Evolutionary conservation across 2,888 invertebrate genomes (phyloP).

Genomic region (Pollenia angustigena): DNA sequence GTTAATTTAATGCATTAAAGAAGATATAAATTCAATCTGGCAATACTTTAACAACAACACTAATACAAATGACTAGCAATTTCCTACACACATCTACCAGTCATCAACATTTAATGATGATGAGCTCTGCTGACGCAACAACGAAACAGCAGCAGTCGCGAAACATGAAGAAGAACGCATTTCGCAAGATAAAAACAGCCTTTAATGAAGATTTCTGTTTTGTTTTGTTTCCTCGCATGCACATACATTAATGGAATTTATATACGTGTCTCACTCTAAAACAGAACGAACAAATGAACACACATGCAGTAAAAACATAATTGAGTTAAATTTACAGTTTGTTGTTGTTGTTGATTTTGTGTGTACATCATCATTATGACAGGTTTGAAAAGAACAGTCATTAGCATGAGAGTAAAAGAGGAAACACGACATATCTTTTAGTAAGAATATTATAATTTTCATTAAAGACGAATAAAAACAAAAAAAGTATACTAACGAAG

Average conservation of each 20-base stretch:
- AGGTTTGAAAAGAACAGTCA: conserved; percentile 68
- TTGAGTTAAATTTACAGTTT: conserved; percentile 38
- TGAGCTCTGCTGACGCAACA: conserved; percentile 69
- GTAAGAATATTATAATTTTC: conserved; percentile 56
- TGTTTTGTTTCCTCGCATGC: conserved; percentile 35
- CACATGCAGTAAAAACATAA: conserved; percentile 26
- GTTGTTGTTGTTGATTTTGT: conserved; percentile 47
- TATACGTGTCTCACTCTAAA: conserved; percentile 55
- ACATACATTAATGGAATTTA: not conserved
- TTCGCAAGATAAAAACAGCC: conserved; percentile 47
- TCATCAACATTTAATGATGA: conserved; percentile 75
- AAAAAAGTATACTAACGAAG: conserved; percentile 59
- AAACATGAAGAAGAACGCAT: conserved; percentile 16
- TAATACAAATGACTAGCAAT: conserved; percentile 69
- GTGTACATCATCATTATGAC: conserved; percentile 67
- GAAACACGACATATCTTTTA: conserved; percentile 21
- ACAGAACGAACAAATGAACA: not conserved
- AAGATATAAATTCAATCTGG: conserved; percentile 45
- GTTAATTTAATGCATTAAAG: no score
- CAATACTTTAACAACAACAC: conserved; percentile 47
- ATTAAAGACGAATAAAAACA: conserved; percentile 34
- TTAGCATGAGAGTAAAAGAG: conserved; percentile 72
- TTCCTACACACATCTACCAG: conserved; percentile 66
- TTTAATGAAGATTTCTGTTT: conserved; percentile 67
- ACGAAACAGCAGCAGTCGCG: not conserved